Evolutionary conservation across 2,113 vertebrate species (phyloP).

Genomic region (Saimiri boliviensis): DNA sequence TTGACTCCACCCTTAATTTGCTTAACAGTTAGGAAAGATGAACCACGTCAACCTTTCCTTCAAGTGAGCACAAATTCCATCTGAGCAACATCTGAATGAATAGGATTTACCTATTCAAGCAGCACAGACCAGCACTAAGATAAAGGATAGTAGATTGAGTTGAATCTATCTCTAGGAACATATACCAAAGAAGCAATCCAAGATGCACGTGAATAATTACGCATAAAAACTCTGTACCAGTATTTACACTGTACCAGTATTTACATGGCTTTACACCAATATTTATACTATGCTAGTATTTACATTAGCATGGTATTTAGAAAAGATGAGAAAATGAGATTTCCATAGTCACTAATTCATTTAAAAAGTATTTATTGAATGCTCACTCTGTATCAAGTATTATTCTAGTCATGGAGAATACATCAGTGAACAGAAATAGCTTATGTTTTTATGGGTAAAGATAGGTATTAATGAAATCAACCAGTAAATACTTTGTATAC

Average conservation of each 20-base stretch:
- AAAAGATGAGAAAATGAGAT: not conserved
- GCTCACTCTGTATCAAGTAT: not conserved
- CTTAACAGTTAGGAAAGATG: not conserved
- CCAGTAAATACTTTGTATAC: not conserved
- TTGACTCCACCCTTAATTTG: not conserved
- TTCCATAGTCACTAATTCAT: not conserved
- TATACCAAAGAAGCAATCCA: not conserved
- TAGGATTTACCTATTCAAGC: not conserved
- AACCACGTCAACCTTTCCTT: not conserved
- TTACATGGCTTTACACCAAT: not conserved
- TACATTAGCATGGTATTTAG: not conserved
- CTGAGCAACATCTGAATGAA: not conserved
- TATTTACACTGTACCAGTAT: not conserved
- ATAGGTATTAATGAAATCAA: not conserved
- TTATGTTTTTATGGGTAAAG: not conserved
- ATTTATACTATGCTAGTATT: not conserved
- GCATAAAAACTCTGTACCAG: not conserved
- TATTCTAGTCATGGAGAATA: not conserved
- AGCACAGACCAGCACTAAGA: not conserved
- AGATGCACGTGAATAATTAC: not conserved
- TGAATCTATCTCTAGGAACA: not conserved
- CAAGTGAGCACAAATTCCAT: not conserved
- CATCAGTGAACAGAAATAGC: not conserved
- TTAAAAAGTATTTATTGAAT: not conserved
- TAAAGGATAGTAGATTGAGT: not conserved